Evolutionary conservation across 2,797 vertebrate species (phyloP), one percentile per base, ranked within the genome.

Genomic region (Parauchenoglanis ngamensis): DNA sequence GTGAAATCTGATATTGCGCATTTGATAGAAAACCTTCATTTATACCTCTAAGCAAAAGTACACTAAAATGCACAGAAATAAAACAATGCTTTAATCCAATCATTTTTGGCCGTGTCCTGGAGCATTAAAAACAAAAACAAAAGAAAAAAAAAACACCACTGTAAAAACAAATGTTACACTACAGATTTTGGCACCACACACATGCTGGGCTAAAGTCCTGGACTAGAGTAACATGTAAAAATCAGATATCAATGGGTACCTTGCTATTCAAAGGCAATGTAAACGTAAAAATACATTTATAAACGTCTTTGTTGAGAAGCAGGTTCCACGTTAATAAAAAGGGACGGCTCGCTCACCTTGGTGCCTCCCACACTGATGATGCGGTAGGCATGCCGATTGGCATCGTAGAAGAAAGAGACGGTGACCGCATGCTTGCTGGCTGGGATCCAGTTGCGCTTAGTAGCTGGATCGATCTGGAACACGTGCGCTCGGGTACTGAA

Each of bases 331-430:
- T 54, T 5, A 35, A 54, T 56, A 40, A 35, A 83, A 54, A 52
- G 49, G 4, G 72, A 75, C 25, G 10, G 52, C 40, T 57, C 3
- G 28, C 88, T 93, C 89, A 99, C 98, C 98, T 99, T 99, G 90
- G 97, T 98, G 17, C 98, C 98, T 0, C 98, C 97, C 88, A 99
- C 97, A 1, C 98, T 99, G 95, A 99, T 99, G 95, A 99, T 98
- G 67, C 98, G 96, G 92, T 99, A 99, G 10, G 97, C 98, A 0
- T 96, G 97, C 52, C 98, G 96, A 1, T 96, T 97, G 89, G 96
- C 97, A 83, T 99, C 98, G 0, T 97, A 99, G 93, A 98, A 99
- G 91, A 98, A 99, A 86, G 98, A 99, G 91, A 99, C 98, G 0
- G 96, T 97, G 87, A 98, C 95, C 0, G 98, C 98, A 67, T 99